Evolutionary conservation across 2,888 invertebrate species (phyloP).

Genomic region (Rhaphigaster nebulosa): DNA sequence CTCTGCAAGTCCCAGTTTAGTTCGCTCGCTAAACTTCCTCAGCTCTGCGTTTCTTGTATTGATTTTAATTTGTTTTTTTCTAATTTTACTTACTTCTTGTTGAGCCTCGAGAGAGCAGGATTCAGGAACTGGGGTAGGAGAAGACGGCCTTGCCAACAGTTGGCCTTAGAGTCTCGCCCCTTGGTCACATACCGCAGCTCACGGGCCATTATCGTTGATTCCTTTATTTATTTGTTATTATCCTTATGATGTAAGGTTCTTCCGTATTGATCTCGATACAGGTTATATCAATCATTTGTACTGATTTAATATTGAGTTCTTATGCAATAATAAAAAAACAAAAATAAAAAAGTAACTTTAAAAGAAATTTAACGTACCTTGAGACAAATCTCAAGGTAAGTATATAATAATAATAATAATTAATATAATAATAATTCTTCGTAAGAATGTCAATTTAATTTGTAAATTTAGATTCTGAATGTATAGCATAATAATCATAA

Average conservation of each 20-base stretch:
- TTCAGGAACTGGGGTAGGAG: background rate
- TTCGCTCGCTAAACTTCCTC: too few species aligned
- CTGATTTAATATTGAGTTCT: background rate
- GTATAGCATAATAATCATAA: too few species aligned
- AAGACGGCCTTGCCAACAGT: slow-evolving; percentile 17
- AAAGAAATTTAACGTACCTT: too few species aligned
- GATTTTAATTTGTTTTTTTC: too few species aligned
- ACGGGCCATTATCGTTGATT: background rate
- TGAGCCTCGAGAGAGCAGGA: background rate
- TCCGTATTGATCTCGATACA: background rate
- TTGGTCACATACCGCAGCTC: background rate
- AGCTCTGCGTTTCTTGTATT: too few species aligned
- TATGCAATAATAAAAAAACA: background rate
- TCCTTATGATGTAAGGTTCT: slow-evolving; percentile 29
- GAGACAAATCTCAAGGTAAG: too few species aligned
- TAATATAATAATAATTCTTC: too few species aligned
- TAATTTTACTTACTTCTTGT: too few species aligned
- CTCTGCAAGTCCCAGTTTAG: too few species aligned
- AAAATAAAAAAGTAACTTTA: background rate
- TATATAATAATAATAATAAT: too few species aligned
- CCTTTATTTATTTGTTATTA: slow-evolving; percentile 17
- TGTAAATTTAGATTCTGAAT: too few species aligned
- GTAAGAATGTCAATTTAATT: too few species aligned
- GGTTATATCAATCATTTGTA: background rate
- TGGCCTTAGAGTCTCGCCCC: slow-evolving; percentile 20